Base-by-base conservation (phyloP, 1,140 invertebrate genomes). In the Brachystomella parvula region DNA sequence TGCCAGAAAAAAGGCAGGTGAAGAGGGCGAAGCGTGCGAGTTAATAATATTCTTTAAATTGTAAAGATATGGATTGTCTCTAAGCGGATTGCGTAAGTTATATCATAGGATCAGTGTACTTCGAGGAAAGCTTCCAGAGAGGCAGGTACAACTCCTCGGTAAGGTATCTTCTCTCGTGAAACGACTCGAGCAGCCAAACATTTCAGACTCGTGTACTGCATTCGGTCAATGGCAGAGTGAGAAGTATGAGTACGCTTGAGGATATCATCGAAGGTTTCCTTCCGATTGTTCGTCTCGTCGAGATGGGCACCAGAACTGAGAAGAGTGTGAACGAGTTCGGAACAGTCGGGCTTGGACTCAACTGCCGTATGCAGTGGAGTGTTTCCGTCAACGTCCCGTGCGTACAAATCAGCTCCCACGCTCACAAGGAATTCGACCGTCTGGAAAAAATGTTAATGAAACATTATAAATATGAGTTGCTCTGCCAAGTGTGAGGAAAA, bases 301-400 rank as follows among this genome's bases (percentile, higher is more conserved):
- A 94, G 80, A 78, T 97, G 93, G 12, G 89, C 89, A 30, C 91
- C 92, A 71, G 84, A 81, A 2, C 85, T 79, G 0, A 96, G 81
- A 0, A 96, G 79, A 1, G 82, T 82, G 66, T 82, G 81, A 0
- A 89, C 83, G 17, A 94, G 80, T 44, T 74, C 75, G 15, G 83
- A 83, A 75, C 83, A 86, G 19, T 26, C 29, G 3, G 85, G 85
- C 74, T 77, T 63, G 75, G 74, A 71, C 80, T 80, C 77, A 32
- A 86, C 87, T 1, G 85, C 83, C n/a, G 91, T 77, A 75, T 94
- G 91, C 15, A 94, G 79, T 1, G 89, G 85, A 15, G 89, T 91
- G 76, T 94, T 94, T 6, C 88, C 88, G 56, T 86, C 84, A 24
- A 85, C 83, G 75, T 94, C 90, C 31, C 73, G 70, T n/a, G 77